Percentiles rank a stretch among this genome's conserved stretches.
phyloP scores from a whole-genome alignment of 2,797 vertebrate species.

The Menidia menidia region DNA sequence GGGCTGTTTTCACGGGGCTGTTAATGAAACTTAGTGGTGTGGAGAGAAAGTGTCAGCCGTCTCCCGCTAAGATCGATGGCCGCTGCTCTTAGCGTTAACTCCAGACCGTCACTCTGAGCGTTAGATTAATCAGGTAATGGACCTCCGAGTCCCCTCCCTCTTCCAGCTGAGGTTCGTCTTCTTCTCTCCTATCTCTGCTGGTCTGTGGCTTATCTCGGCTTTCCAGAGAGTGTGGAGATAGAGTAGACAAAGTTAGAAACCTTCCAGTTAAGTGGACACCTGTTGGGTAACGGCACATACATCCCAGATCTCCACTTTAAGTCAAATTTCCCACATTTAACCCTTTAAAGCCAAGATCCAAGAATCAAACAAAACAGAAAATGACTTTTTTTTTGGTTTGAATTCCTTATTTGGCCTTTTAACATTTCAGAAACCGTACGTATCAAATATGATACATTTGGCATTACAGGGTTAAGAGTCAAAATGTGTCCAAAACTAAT shows the following conservation, averaged over 20 bases:
- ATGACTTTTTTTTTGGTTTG: too few species aligned
- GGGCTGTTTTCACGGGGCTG: constrained; percentile 52
- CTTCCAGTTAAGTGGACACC: neutral
- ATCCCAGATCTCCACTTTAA: neutral
- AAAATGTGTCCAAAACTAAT: too few species aligned
- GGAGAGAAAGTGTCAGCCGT: constrained; percentile 60
- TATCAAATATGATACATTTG: too few species aligned
- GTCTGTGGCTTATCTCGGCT: constrained; percentile 1
- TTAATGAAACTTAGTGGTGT: constrained; percentile 75
- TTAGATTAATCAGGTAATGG: constrained; percentile 75
- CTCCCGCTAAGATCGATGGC: constrained; percentile 63
- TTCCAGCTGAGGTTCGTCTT: constrained; percentile 6
- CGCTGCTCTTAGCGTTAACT: constrained; percentile 59
- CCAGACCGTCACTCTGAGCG: constrained; percentile 58
- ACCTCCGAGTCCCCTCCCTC: constrained; percentile 25
- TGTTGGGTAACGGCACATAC: neutral
- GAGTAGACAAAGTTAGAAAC: neutral
- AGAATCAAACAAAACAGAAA: too few species aligned
- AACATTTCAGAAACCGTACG: too few species aligned
- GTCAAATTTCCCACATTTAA: too few species aligned
- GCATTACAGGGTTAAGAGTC: too few species aligned
- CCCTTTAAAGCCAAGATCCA: too few species aligned
- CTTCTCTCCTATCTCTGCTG: constrained; percentile 6
- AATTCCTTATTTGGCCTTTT: too few species aligned
- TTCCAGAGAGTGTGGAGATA: neutral